Percentiles rank a stretch among this genome's conserved stretches.
Conservation (phyloP, 2,888 invertebrate genomes). For the Pasiphila rectangulata region DNA sequence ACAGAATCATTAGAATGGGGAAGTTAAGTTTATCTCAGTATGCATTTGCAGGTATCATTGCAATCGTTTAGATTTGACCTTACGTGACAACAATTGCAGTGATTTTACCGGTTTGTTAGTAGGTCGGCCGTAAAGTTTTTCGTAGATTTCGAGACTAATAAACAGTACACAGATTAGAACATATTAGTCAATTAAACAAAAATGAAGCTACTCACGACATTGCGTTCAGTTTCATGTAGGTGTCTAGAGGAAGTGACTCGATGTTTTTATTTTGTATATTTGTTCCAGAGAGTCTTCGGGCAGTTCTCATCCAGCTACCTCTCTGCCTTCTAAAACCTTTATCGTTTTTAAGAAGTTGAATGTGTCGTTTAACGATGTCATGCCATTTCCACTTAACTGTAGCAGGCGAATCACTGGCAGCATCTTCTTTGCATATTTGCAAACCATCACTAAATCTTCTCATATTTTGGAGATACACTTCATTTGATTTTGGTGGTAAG, state of each 20-base stretch:
- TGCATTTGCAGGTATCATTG: conserved; percentile 2
- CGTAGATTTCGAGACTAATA: conserved; percentile 1
- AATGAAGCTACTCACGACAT: conserved; percentile 68
- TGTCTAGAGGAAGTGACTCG: conserved; percentile 60
- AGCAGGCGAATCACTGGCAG: conserved; percentile 75
- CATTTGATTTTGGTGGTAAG: conserved; percentile 76
- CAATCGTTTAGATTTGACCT: conserved; percentile 8
- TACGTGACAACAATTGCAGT: conserved; percentile 11
- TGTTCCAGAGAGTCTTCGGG: conserved; percentile 66
- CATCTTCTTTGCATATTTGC: conserved; percentile 78
- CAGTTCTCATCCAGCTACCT: conserved; percentile 74
- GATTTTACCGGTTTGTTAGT: conserved; percentile 16
- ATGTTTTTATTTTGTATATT: conserved; percentile 56
- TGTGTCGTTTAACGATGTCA: conserved; percentile 74
- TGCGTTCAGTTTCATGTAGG: conserved; percentile 71
- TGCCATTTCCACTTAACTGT: conserved; percentile 79
- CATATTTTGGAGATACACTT: conserved; percentile 74
- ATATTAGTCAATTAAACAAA: neutral
- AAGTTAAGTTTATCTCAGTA: conserved; percentile 2
- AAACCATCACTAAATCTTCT: conserved; percentile 75
- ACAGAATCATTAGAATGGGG: conserved; percentile 3
- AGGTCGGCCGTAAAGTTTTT: conserved; percentile 13
- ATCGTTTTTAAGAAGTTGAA: conserved; percentile 71
- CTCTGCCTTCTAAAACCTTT: conserved; percentile 73
- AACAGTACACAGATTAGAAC: neutral